These are phyloP conservation scores for Sandelia bainsii DNA, from an alignment of 2,797 vertebrate genomes.

Conservation along the genomic window DNA sequence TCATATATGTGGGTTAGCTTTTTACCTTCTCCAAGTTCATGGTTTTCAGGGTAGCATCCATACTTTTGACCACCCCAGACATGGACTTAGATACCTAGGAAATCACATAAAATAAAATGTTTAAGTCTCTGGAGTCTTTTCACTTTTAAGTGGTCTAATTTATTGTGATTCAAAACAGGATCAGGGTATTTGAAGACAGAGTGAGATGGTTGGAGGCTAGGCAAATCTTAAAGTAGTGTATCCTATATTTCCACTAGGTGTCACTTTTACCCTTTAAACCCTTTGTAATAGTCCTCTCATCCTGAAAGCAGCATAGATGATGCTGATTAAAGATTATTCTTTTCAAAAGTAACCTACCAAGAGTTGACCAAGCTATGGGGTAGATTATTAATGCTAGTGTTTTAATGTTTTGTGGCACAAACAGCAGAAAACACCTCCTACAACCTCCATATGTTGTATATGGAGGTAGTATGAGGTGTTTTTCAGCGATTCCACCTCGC, in stretches of 20 bases:
- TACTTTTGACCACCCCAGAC: conserved; percentile 94
- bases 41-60: conserved; percentile 92
- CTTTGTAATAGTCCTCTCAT: conserved; percentile 4
- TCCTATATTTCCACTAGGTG: conserved; percentile 68
- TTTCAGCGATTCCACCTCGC: conserved; percentile 14
- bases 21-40: conserved; percentile 95
- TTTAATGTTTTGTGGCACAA: conserved; percentile 24
- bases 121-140: not conserved
- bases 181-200: not conserved
- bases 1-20: not conserved
- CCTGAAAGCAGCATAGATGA: not conserved
- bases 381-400: conserved; percentile 21
- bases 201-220: not conserved
- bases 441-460: not conserved
- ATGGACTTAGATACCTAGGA: conserved; percentile 92
- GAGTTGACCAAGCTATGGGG: conserved; percentile 4
- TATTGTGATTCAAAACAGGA: not conserved
- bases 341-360: conserved; percentile 15
- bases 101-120: conserved; percentile 11
- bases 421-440: not conserved
- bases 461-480: conserved; percentile 12
- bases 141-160: not conserved
- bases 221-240: conserved; percentile 26
- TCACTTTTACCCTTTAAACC: conserved; percentile 67
- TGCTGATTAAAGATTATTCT: conserved; percentile 25